Evolutionary conservation across 2,797 vertebrate species (phyloP).

Genomic region (Nyctalus aviator): DNA sequence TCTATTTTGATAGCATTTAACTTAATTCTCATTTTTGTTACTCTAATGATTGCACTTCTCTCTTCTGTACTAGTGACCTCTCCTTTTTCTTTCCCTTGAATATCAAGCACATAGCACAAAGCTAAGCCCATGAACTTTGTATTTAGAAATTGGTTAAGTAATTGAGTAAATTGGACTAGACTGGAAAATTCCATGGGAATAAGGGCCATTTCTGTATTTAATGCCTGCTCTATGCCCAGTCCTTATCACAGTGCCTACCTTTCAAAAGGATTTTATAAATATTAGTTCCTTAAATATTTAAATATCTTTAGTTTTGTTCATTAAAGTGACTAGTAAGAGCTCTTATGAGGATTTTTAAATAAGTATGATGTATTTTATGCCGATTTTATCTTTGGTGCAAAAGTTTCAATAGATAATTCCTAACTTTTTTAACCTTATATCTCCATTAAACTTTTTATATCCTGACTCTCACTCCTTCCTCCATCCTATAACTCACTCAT

Average conservation of each 20-base stretch:
- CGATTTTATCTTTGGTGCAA: background rate
- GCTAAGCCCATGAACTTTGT: background rate
- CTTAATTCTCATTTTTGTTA: slow-evolving; percentile 16
- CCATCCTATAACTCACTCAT: background rate
- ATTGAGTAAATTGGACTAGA: slow-evolving; percentile 25
- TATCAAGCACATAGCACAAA: background rate
- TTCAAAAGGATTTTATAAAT: background rate
- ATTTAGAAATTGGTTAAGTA: slow-evolving; percentile 55
- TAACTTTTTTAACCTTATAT: background rate
- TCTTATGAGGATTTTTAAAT: background rate
- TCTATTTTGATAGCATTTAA: background rate
- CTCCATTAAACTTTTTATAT: background rate
- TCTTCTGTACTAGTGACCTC: background rate
- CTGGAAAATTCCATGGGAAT: slow-evolving; percentile 33
- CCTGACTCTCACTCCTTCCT: background rate
- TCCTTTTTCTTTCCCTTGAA: background rate
- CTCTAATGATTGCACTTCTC: background rate
- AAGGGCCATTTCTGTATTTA: slow-evolving; percentile 16
- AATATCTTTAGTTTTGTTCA: slow-evolving; percentile 36
- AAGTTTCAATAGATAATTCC: background rate
- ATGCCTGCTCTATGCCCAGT: background rate
- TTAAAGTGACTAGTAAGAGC: background rate
- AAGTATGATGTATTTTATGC: background rate
- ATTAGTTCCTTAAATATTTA: background rate
- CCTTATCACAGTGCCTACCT: background rate